Evolutionary conservation across 2,113 vertebrate genomes (phyloP).

Genomic region (Ophthalmolycus amberensis): DNA sequence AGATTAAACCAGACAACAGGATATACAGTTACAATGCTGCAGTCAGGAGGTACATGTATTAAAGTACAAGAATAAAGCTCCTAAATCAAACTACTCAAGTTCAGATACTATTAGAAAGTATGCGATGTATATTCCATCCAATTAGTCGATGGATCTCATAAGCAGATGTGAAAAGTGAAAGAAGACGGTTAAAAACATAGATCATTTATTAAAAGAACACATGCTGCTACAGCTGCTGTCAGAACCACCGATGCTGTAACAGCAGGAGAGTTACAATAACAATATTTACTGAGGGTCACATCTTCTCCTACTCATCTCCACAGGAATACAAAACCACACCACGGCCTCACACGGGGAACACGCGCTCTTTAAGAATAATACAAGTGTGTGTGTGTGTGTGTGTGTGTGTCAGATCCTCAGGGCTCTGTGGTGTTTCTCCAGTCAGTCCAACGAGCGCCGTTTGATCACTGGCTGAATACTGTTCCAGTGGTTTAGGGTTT

Average conservation of each 20-base stretch:
- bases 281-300: slow-evolving; percentile 21
- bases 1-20: too few relatives aligned
- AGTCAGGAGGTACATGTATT: too few relatives aligned
- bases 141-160: too few relatives aligned
- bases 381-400: background rate
- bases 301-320: slow-evolving; percentile 23
- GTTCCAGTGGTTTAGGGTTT: background rate
- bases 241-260: slow-evolving; percentile 36
- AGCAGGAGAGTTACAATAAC: slow-evolving; percentile 42
- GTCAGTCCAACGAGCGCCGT: background rate
- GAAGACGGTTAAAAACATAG: slow-evolving; percentile 60
- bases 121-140: too few relatives aligned
- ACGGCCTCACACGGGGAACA: slow-evolving; percentile 32
- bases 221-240: slow-evolving; percentile 70
- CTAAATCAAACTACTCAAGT: too few relatives aligned
- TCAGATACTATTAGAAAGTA: too few relatives aligned
- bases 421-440: background rate
- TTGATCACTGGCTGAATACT: background rate
- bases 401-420: background rate
- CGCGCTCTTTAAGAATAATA: background rate
- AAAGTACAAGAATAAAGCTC: too few relatives aligned
- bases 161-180: background rate
- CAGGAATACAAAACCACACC: slow-evolving; percentile 51
- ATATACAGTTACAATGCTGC: background rate
- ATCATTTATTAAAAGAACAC: slow-evolving; percentile 78